These are phyloP conservation scores for Drosophila tristis DNA, from an alignment of 1,140 invertebrate species.

Conservation along the genomic window DNA sequence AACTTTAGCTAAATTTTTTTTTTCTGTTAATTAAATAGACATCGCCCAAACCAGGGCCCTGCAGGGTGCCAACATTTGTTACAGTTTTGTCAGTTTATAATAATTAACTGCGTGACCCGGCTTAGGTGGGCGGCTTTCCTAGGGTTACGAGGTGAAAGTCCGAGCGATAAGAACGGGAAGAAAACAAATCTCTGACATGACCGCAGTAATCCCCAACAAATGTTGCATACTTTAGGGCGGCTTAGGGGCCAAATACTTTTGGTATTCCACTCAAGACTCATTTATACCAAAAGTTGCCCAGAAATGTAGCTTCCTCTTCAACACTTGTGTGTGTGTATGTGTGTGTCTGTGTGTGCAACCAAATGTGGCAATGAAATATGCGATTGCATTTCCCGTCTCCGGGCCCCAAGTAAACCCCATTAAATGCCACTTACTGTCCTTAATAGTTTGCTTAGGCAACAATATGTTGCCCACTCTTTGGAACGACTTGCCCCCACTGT, in stretches of 20 bases:
- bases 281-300: slow-evolving; percentile 10
- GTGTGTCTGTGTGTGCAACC: slow-evolving; percentile 15
- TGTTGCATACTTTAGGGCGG: slow-evolving; percentile 35
- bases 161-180: background rate
- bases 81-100: slow-evolving; percentile 68
- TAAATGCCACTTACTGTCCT: slow-evolving; percentile 76
- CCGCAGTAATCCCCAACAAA: slow-evolving; percentile 44
- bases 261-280: slow-evolving; percentile 1
- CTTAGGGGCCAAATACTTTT: slow-evolving; percentile 11
- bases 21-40: slow-evolving; percentile 75
- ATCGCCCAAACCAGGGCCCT: background rate
- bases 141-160: slow-evolving; percentile 20
- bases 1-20: slow-evolving; percentile 66
- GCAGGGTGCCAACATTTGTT: slow-evolving; percentile 33
- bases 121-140: slow-evolving; percentile 7
- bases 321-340: too few relatives aligned
- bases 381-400: slow-evolving; percentile 37
- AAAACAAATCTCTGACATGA: slow-evolving; percentile 46
- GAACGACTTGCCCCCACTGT: background rate
- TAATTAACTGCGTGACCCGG: slow-evolving; percentile 66
- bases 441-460: slow-evolving; percentile 76
- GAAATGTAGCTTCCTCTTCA: slow-evolving; percentile 22
- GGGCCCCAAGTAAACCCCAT: slow-evolving; percentile 51
- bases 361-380: slow-evolving; percentile 66
- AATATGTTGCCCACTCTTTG: slow-evolving; percentile 51